Evolutionary conservation across 1,140 invertebrate species (phyloP).

Genomic region (Drosophila sproati): DNA sequence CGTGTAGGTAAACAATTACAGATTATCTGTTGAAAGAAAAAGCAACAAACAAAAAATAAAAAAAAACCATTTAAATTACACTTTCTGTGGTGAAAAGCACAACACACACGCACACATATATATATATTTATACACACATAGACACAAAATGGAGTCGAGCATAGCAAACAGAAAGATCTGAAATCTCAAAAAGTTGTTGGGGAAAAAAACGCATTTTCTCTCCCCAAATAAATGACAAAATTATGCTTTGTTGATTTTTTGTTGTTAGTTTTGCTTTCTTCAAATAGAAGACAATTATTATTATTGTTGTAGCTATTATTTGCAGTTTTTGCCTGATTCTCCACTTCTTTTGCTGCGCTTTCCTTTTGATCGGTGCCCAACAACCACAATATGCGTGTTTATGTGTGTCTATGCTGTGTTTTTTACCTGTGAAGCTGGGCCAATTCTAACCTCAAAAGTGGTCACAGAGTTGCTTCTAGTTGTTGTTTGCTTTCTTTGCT

Average conservation of each 20-base stretch:
- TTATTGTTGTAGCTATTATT: constrained; percentile 23
- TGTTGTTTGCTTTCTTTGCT: constrained; percentile 51
- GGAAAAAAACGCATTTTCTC: constrained; percentile 50
- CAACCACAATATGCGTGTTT: constrained; percentile 16
- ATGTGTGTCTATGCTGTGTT: constrained; percentile 10
- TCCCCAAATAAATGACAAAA: constrained; percentile 55
- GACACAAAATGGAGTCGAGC: constrained; percentile 45
- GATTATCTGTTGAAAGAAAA: constrained; percentile 47
- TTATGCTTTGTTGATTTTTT: constrained; percentile 46
- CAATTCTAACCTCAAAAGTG: constrained; percentile 54
- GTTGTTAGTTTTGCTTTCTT: constrained; percentile 40
- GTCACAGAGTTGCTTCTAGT: constrained; percentile 32
- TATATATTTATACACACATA: neutral
- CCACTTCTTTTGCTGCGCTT: constrained; percentile 34
- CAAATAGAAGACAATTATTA: constrained; percentile 38
- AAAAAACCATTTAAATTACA: constrained; percentile 70
- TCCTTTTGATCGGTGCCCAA: constrained; percentile 35
- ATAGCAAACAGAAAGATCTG: constrained; percentile 43
- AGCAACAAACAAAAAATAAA: constrained; percentile 45
- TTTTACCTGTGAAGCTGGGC: constrained; percentile 50
- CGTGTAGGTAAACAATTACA: constrained; percentile 56
- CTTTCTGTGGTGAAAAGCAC: constrained; percentile 73
- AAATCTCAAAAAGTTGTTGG: constrained; percentile 33
- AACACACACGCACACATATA: constrained; percentile 18
- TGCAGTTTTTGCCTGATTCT: constrained; percentile 7